Evolutionary conservation across 2,888 invertebrate genomes (phyloP), one percentile per base, ranked within the genome.

Genomic region (Habroteleia sp.): DNA sequence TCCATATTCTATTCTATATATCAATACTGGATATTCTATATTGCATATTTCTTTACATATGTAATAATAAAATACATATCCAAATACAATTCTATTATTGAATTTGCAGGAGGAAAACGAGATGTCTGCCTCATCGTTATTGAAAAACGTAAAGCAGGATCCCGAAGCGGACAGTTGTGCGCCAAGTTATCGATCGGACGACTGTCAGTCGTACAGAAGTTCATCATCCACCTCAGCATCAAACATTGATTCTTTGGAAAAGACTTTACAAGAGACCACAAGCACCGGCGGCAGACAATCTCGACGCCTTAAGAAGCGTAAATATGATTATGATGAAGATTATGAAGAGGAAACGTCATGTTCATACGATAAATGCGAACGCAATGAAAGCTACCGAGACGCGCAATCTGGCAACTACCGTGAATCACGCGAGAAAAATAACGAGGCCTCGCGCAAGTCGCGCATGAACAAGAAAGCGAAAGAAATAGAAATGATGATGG

Each of bases 391-490:
- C 2, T 20, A 4, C 10, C 6, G 2, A 0, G 17, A 31, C 0
- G n/a, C 44, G 5, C 27, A 6, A 0, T 6, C 5, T 4, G 84
- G 86, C 39, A 91, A 90, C 77, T 94, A 94, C 85, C 89, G 93
- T 48, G 93, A 94, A 82, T 90, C 93, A 76, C 89, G 95, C 60
- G 93, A 93, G 83, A 94, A 93, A 85, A 95, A 95, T 87, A 95
- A 95, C 84, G 94, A 94, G 88, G 94, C 94, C 35, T 94, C 94
- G 33, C 91, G 94, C 80, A 91, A 92, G 79, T 94, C 94, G 0
- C 89, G 94, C 76, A 91, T 92, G 89, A 94, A 94, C 82, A 91
- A 94, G 77, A 94, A 94, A 87, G 84, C 87, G 0, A 91, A 91
- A 72, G 92, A 92, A 78, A 78, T 79, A 10, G 91, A 92, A 80